A percentile compares a stretch with the other conserved stretches of the same genome.
phyloP scores from a whole-genome alignment of 2,888 invertebrate species.

The Ferrisia virgata region DNA sequence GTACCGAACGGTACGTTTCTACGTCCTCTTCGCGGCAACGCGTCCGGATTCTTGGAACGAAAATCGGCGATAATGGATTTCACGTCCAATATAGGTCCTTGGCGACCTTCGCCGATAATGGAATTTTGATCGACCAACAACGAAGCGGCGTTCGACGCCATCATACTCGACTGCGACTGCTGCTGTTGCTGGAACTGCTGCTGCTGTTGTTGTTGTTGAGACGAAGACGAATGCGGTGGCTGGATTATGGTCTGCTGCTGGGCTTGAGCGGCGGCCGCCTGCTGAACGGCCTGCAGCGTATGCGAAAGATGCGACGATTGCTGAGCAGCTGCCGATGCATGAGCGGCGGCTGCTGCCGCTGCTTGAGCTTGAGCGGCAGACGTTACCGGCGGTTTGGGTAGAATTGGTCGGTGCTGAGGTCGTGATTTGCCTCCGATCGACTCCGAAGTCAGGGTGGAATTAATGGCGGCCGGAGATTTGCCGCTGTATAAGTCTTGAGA shows the following conservation, averaged over 20 bases:
- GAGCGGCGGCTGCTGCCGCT: background rate
- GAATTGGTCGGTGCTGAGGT: slow-evolving; percentile 53
- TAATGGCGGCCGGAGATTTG: background rate
- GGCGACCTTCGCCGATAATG: slow-evolving; percentile 65
- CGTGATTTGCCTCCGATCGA: background rate
- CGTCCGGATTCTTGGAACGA: slow-evolving; percentile 69
- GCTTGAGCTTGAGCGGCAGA: background rate
- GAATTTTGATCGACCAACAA: slow-evolving; percentile 52
- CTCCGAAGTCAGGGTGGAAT: background rate
- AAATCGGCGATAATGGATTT: slow-evolving; percentile 79
- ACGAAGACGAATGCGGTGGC: background rate
- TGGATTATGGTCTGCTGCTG: background rate
- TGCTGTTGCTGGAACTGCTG: background rate
- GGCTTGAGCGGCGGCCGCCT: background rate
- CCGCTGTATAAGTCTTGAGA: background rate
- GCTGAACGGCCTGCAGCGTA: background rate
- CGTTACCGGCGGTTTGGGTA: slow-evolving; percentile 54
- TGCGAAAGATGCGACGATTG: background rate
- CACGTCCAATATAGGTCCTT: slow-evolving; percentile 76
- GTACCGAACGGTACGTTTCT: slow-evolving; percentile 43
- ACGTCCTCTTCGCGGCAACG: slow-evolving; percentile 51
- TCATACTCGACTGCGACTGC: background rate
- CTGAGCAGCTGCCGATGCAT: background rate
- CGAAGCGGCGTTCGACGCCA: background rate
- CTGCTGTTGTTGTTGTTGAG: background rate